Conservation (phyloP, 2,113 vertebrate genomes). For the Asarcornis scutulata region DNA sequence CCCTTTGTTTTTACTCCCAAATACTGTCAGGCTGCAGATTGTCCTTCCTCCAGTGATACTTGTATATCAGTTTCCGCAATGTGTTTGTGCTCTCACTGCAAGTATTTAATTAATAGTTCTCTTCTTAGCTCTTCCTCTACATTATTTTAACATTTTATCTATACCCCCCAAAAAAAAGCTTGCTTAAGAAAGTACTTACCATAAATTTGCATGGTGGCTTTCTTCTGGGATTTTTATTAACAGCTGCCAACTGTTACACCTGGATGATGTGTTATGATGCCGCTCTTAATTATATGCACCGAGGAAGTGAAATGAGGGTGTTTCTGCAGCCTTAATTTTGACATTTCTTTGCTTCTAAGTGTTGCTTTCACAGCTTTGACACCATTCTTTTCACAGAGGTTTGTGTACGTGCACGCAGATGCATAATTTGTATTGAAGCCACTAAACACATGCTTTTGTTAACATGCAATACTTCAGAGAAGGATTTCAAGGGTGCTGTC, state of each 20-base stretch:
- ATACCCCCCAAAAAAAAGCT: background rate
- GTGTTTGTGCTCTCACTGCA: background rate
- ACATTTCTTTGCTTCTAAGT: background rate
- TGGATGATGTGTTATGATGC: background rate
- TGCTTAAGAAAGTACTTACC: slow-evolving; percentile 25
- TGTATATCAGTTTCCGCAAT: background rate
- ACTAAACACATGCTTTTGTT: background rate
- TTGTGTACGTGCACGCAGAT: background rate
- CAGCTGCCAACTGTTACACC: slow-evolving; percentile 48
- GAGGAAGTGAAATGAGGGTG: background rate
- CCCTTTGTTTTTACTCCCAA: background rate
- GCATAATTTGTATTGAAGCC: background rate
- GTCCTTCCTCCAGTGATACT: background rate
- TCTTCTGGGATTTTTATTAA: slow-evolving; percentile 38
- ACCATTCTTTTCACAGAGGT: background rate
- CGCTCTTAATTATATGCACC: background rate
- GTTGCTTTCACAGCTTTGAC: background rate
- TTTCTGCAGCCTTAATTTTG: slow-evolving; percentile 11
- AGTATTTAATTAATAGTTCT: slow-evolving; percentile 15
- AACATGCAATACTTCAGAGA: background rate
- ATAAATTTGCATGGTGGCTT: background rate
- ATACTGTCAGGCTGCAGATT: background rate
- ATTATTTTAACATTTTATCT: slow-evolving; percentile 16
- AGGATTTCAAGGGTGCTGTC: background rate
- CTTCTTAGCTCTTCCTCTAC: slow-evolving; percentile 7